These are phyloP conservation scores for Ophion obscuratus DNA, from an alignment of 2,888 invertebrate species.

Conservation along the genomic window DNA sequence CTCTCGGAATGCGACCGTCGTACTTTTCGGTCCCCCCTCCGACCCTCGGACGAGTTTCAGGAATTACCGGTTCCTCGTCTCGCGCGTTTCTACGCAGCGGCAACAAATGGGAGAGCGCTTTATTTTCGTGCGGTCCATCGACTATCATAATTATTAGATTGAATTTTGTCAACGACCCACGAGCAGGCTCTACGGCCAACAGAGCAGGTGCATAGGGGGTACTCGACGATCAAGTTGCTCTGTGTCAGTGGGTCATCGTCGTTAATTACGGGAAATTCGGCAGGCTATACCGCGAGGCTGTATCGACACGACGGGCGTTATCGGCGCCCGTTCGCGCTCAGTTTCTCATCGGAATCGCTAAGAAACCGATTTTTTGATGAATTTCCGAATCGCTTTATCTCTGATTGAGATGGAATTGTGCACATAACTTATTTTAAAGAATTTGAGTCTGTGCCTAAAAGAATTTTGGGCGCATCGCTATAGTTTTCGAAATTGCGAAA, in stretches of 20 bases:
- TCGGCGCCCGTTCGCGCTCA: constrained; percentile 21
- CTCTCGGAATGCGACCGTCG: constrained; percentile 7
- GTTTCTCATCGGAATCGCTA: neutral
- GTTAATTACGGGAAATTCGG: constrained; percentile 78
- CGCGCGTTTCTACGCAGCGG: constrained; percentile 26
- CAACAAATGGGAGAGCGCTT: constrained; percentile 17
- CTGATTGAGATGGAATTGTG: too few relatives aligned
- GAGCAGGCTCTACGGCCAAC: neutral
- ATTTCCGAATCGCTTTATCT: too few relatives aligned
- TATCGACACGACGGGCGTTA: constrained; percentile 23
- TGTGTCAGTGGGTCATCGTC: constrained; percentile 79
- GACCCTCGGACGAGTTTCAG: constrained; percentile 39
- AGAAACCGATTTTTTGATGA: neutral
- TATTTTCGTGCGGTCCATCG: neutral
- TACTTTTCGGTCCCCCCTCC: neutral
- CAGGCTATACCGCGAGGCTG: constrained; percentile 67
- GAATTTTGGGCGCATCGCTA: too few relatives aligned
- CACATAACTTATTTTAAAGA: too few relatives aligned
- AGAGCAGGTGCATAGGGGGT: constrained; percentile 2
- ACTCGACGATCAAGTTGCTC: constrained; percentile 70
- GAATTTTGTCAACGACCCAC: neutral
- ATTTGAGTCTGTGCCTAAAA: too few relatives aligned
- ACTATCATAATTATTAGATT: neutral
- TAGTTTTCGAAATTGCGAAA: too few relatives aligned
- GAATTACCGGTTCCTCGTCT: constrained; percentile 57